These are phyloP conservation scores for Coryphaenoides rupestris DNA, from an alignment of 2,113 vertebrate genomes.

Conservation along the genomic window DNA sequence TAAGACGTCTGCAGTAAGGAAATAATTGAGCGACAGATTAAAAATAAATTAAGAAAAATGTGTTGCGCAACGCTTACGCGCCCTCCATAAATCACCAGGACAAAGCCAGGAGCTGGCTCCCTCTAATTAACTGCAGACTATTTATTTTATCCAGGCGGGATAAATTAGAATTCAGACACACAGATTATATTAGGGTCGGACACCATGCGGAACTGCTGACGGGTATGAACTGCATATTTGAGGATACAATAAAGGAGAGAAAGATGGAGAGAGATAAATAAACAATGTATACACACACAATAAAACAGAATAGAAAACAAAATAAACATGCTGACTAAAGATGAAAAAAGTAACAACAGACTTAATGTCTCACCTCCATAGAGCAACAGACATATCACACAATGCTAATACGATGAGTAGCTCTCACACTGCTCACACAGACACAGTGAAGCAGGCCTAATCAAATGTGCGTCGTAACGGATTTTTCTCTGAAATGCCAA, in stretches of 20 bases:
- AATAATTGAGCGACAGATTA: slow-evolving; percentile 99
- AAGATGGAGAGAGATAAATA: slow-evolving; percentile 40
- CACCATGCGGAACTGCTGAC: slow-evolving; percentile 88
- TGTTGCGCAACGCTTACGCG: slow-evolving; percentile 83
- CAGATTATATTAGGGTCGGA: slow-evolving; percentile 95
- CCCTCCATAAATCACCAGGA: slow-evolving; percentile 95
- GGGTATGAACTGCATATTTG: slow-evolving; percentile 85
- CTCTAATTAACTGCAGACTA: slow-evolving; percentile 97
- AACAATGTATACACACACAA: background rate
- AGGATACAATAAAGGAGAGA: slow-evolving; percentile 74
- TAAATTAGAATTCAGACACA: slow-evolving; percentile 98
- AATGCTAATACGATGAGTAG: background rate
- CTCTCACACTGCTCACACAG: slow-evolving; percentile 30
- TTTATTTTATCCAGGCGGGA: slow-evolving; percentile 98
- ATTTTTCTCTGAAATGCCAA: too few relatives aligned
- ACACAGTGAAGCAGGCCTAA: too few relatives aligned
- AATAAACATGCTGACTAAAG: background rate
- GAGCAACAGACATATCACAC: background rate
- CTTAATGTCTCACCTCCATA: too few relatives aligned
- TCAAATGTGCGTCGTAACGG: too few relatives aligned
- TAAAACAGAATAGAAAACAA: background rate
- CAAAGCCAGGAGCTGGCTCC: slow-evolving; percentile 84
- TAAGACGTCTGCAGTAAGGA: slow-evolving; percentile 92
- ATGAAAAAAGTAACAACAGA: background rate
- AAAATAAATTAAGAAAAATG: slow-evolving; percentile 99